Evolutionary conservation across 2,797 vertebrate genomes (phyloP).

Genomic region (Pipistrellus nathusii): DNA sequence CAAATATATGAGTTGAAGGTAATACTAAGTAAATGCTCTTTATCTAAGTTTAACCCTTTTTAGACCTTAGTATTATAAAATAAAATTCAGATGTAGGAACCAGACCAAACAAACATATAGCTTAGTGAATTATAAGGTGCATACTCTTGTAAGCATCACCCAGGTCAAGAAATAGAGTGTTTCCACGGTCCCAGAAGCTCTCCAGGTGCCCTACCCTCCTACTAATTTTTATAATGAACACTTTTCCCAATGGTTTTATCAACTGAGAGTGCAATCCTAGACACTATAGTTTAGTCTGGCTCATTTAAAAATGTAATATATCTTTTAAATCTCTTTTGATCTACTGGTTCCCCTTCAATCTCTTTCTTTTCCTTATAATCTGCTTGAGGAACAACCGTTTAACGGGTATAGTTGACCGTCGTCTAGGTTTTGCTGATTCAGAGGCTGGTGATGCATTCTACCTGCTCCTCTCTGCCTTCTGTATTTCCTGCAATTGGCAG

Average conservation of each 20-base stretch:
- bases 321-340: background rate
- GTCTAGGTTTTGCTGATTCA: background rate
- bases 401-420: background rate
- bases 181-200: background rate
- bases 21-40: background rate
- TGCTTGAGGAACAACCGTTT: background rate
- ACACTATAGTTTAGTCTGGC: background rate
- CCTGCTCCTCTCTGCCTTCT: background rate
- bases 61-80: background rate
- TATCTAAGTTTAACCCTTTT: background rate
- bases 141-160: background rate
- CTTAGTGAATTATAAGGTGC: constrained; percentile 3
- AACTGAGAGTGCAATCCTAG: background rate
- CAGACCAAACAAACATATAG: background rate
- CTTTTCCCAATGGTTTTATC: background rate
- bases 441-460: accelerated
- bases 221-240: background rate
- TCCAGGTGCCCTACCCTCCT: accelerated
- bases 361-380: constrained; percentile 3
- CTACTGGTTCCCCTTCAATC: background rate
- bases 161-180: background rate
- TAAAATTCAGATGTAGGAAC: constrained; percentile 6
- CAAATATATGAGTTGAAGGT: background rate
- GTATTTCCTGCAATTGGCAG: background rate
- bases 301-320: background rate